Evolutionary conservation across 2,888 invertebrate genomes (phyloP), one percentile per base, ranked within the genome.

Genomic region (Bombylius major): DNA sequence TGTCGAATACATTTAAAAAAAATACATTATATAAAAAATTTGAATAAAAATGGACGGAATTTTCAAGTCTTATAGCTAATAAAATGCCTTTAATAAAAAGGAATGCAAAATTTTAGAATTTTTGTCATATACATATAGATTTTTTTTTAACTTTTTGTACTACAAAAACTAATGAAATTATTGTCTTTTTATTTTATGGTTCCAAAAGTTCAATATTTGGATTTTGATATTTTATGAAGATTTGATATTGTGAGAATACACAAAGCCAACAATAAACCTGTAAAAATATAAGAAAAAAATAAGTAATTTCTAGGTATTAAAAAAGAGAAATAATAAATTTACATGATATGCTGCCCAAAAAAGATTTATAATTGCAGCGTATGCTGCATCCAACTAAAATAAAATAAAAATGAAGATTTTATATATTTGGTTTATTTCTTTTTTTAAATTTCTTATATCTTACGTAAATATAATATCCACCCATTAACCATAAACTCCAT

Each of bases 391-490:
- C 66, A 91, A 77, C 91, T 91, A 74, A 82, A 77, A 55, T 46
- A 60, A 12, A 33, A 32, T 46, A 55, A 50, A 57, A 56, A 47
- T 47, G 31, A 51, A 51, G 47, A 50, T 5, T 51, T 55, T 49
- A 49, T 49, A 46, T 34, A 31, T 23, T 23, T 23, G 23, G 23
- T 23, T 42, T 11, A 42, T 11, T 11, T 42, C 1, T 7, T 39
- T 57, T 23, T 42, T 32, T 9, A 13, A 1, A 36, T 32, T 23
- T 8, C 2, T 9, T 11, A 11, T 4, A 6, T 55, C 87, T 86
- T 73, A 92, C 91, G 75, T 92, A 92, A 66, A 92, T 92, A 66
- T 93, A 93, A 68, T 93, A 93, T 59, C 91, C 90, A 59, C 87
- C 89, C 45, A 92, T 76, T 4, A 92, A 77, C 90, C 92, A 92